Percentiles rank a stretch among this genome's conserved stretches.
Conservation (phyloP, 2,888 invertebrate species). For the Ophion ventricosus region DNA sequence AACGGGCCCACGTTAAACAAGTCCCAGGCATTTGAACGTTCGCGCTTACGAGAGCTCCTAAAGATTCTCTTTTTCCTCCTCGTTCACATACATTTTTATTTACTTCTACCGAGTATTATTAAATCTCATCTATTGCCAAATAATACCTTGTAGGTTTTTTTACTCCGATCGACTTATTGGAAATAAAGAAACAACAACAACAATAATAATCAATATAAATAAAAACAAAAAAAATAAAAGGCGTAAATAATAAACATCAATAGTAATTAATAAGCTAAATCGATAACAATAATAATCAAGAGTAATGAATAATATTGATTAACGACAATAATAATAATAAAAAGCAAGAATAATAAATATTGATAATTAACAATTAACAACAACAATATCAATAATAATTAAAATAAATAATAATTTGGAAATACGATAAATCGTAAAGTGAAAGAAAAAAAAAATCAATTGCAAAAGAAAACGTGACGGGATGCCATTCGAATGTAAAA, state of each 20-base stretch:
- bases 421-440: not conserved
- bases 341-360: not conserved
- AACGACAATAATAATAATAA: no score
- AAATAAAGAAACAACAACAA: not conserved
- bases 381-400: not conserved
- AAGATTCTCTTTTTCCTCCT: not conserved
- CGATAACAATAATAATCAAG: no score
- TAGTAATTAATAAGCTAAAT: no score
- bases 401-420: not conserved
- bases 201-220: not conserved
- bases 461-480: constrained; percentile 7
- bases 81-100: not conserved
- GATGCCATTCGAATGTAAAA: constrained; percentile 75
- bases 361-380: not conserved
- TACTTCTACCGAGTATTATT: not conserved
- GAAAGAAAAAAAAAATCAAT: not conserved
- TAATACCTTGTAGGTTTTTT: not conserved
- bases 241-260: no score
- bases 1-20: constrained; percentile 41
- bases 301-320: not conserved
- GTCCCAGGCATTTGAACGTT: constrained; percentile 59
- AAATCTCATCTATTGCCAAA: not conserved
- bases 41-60: constrained; percentile 26
- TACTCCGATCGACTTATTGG: not conserved
- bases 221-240: no score